Evolutionary conservation across 35 echinoderm and acorn worm genomes (phyloP).

Genomic region (Antedon bifida): DNA sequence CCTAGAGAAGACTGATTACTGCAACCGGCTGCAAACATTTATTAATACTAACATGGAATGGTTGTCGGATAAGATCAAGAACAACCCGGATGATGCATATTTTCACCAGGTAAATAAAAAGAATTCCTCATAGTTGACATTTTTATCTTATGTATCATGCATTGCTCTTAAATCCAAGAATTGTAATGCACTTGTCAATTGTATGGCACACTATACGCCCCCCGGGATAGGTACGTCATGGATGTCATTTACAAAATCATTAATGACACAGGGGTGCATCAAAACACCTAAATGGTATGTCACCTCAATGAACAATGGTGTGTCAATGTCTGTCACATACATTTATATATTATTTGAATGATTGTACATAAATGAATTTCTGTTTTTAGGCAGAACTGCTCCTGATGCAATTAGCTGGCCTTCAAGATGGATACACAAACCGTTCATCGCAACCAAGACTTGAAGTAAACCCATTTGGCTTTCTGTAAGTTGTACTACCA

Average conservation of each 20-base stretch:
- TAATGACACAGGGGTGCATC: too few species aligned
- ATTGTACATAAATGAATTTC: not conserved
- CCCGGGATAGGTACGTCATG: too few species aligned
- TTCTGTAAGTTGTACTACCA: slow-evolving; percentile 34
- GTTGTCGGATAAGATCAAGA: slow-evolving; percentile 37
- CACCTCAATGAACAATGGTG: too few species aligned
- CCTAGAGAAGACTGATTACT: slow-evolving; percentile 15
- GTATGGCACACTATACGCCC: not conserved
- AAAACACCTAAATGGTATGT: too few species aligned
- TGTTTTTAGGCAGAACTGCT: slow-evolving; percentile 29
- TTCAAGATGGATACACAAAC: slow-evolving; percentile 40
- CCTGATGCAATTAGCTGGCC: slow-evolving; percentile 31
- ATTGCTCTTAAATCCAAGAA: too few species aligned
- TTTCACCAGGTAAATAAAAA: slow-evolving; percentile 42
- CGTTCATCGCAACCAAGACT: slow-evolving; percentile 27
- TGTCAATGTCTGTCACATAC: too few species aligned
- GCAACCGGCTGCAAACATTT: slow-evolving; percentile 22
- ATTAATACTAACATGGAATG: slow-evolving; percentile 36
- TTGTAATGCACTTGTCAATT: too few species aligned
- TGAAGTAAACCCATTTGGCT: slow-evolving; percentile 47
- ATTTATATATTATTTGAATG: too few species aligned
- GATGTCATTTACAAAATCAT: too few species aligned
- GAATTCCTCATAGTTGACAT: too few species aligned
- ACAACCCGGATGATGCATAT: slow-evolving; percentile 42
- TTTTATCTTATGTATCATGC: not conserved